A percentile compares a stretch with the other conserved stretches of the same genome.
Evolutionary conservation across 2,797 vertebrate genomes (phyloP).

Genomic region (Poecilia picta): DNA sequence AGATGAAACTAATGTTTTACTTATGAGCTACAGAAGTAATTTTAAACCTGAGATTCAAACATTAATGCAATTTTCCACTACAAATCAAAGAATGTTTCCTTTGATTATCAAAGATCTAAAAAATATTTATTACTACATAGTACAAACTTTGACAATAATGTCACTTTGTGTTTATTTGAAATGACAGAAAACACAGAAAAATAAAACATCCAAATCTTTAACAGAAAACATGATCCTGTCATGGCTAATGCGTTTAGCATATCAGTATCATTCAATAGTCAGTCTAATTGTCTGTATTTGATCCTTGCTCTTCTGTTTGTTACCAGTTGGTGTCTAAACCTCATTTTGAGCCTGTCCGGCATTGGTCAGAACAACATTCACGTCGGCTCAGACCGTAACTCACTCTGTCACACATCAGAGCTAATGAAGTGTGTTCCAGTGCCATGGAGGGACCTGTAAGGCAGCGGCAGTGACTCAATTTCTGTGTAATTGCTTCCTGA

Average conservation of each 20-base stretch:
- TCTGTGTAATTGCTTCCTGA: slow-evolving; percentile 80
- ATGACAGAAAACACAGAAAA: background rate
- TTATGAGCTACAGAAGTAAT: background rate
- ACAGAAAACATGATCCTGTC: background rate
- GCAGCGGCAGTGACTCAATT: slow-evolving; percentile 56
- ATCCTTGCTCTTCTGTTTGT: slow-evolving; percentile 16
- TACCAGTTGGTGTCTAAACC: slow-evolving; percentile 36
- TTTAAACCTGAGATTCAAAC: background rate
- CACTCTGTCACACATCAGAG: slow-evolving; percentile 70
- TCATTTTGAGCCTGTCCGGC: slow-evolving; percentile 29
- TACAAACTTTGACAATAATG: background rate
- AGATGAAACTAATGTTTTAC: background rate
- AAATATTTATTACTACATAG: background rate
- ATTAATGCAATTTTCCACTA: background rate
- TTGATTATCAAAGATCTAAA: background rate
- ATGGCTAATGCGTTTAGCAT: background rate
- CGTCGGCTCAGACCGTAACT: slow-evolving; percentile 52
- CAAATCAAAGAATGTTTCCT: background rate
- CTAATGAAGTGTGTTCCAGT: slow-evolving; percentile 79
- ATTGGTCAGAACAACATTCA: slow-evolving; percentile 41
- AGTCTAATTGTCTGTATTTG: background rate
- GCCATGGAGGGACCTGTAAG: slow-evolving; percentile 60
- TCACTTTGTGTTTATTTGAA: background rate
- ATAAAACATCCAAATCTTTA: background rate
- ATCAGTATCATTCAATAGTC: background rate